Conservation (phyloP, 2,888 invertebrate species). For the Sinhomidia bicolor region DNA sequence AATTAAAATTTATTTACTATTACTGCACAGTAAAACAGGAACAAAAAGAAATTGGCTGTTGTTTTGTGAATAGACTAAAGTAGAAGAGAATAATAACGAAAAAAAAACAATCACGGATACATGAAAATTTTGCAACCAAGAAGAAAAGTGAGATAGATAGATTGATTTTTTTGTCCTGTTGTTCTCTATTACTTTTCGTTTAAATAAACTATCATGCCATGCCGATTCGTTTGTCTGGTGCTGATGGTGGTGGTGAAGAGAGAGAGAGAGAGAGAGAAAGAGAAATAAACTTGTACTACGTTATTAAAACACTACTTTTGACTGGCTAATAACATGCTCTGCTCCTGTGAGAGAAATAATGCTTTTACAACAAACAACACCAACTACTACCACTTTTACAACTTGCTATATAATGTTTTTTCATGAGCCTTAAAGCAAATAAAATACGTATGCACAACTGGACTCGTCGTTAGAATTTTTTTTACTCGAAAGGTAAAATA, state of each 20-base stretch:
- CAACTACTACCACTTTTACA: neutral
- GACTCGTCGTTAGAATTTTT: neutral
- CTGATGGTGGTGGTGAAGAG: no score
- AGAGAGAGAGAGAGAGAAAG: neutral
- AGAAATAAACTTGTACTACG: neutral
- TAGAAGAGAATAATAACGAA: neutral
- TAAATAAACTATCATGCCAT: neutral
- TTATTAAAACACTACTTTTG: slow-evolving; percentile 46
- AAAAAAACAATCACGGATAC: neutral
- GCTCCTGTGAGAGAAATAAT: neutral
- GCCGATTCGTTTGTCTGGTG: neutral
- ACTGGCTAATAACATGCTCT: slow-evolving; percentile 61
- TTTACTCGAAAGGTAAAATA: neutral
- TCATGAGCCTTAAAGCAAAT: slow-evolving; percentile 46
- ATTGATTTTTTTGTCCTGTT: slow-evolving; percentile 27
- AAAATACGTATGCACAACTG: neutral
- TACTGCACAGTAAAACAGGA: neutral
- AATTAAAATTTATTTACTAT: slow-evolving; percentile 18
- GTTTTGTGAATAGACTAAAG: neutral
- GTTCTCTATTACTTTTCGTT: slow-evolving; percentile 5
- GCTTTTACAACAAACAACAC: neutral
- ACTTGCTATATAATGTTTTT: no score
- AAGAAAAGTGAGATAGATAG: slow-evolving; percentile 1
- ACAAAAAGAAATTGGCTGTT: neutral
- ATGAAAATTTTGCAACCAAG: neutral